Base-by-base conservation (phyloP, 2,113 vertebrate species). In the Pungitius pungitius region DNA sequence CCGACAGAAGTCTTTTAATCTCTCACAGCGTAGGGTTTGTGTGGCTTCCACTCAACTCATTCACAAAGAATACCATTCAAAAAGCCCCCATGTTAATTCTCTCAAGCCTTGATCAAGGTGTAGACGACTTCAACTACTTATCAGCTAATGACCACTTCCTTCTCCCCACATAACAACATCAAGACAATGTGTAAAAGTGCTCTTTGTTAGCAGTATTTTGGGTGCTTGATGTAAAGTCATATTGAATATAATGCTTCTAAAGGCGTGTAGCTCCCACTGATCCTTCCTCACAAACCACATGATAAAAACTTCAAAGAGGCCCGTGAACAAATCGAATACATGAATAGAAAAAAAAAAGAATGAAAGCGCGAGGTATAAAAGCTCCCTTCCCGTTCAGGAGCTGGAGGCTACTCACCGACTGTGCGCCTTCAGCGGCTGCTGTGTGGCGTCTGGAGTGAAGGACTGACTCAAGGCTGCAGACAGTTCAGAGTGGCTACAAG, bases 331-430 rank as follows among this genome's bases (percentile, higher is more conserved):
- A 9, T 26, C 12, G 30, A 43, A n/a, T 2, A 59, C 17, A 47
- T 60, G 1, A 26, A 59, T 7, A 6, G 33, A 35, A 35, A 5
- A 35, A 35, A 35, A 35, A 35, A 35, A 35, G 2, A 35, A 35
- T 6, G 33, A 65, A 47, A 37, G 4, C 33, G 9, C 2, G 0
- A 5, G 12, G 52, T 57, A 52, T 24, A 9, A 39, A 68, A 52
- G 40, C 12, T 14, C 40, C 12, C 0, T 4, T 15, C 40, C 40
- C 2, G 17, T 51, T n/a, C 7, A 24, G 27, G 75, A 45, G 75
- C 9, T 12, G 22, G 61, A 66, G 12, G 5, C 33, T 83, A 91
- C 92, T 93, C 89, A 94, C 81, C 82, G n/a, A 20, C 64, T 17
- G 14, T 2, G 62, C 42, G 56, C 5, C 69, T 74, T 77, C 62